phyloP scores from a whole-genome alignment of 2,888 invertebrate genomes.

The Tipula unca region DNA sequence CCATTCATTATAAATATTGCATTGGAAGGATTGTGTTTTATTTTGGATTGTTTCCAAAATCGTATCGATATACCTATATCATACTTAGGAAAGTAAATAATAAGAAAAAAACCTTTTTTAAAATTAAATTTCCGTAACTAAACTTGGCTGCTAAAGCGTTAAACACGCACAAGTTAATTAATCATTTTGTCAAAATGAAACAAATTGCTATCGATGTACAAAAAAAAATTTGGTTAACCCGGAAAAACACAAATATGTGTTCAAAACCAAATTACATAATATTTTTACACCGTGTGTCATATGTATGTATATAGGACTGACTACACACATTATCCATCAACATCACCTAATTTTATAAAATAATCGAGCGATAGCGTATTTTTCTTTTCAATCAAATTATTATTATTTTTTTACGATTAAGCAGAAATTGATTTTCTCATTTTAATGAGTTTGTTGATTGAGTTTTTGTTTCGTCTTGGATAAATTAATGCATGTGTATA shows the following conservation, averaged over 20 bases:
- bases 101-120: not conserved
- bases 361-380: not conserved
- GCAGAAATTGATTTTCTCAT: not conserved
- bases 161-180: not conserved
- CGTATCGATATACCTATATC: not conserved
- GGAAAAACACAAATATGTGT: not conserved
- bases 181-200: not conserved
- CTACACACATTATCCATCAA: not conserved
- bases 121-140: not conserved
- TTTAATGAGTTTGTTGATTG: conserved; percentile 14
- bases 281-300: not conserved
- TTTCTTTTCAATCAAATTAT: not conserved
- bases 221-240: not conserved
- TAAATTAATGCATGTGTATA: not conserved
- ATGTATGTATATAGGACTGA: not conserved
- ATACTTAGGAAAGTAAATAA: not conserved
- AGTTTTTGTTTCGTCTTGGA: not conserved
- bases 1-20: too few relatives aligned
- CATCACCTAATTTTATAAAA: not conserved
- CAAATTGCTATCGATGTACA: not conserved
- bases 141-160: not conserved
- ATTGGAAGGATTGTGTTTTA: not conserved
- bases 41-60: not conserved
- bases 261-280: not conserved
- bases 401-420: not conserved